Evolutionary conservation across 2,888 invertebrate species (phyloP), one percentile per base, ranked within the genome.

Genomic region (Hirtodrosophila confusa): DNA sequence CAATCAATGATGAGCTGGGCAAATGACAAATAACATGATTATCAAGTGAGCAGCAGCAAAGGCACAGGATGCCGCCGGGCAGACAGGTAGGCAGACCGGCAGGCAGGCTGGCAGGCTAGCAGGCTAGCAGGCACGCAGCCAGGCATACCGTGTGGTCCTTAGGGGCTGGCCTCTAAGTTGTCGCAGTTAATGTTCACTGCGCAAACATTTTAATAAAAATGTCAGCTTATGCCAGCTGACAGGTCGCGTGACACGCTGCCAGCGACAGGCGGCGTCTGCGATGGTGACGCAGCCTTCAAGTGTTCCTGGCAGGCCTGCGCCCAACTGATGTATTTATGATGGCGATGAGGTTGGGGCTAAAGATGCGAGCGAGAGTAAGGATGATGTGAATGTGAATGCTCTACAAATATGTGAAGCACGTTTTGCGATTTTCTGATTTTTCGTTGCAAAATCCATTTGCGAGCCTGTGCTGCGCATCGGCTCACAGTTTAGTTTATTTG

Each of bases 161-260:
- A 11, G 58, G 48, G 73, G 24, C 51, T 56, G 36, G 36, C 44
- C 61, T 68, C 77, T 77, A 75, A 75, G 77, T 66, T 74, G 56
- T 64, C 65, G 57, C 72, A 69, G 75, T 78, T 71, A 84, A 73
- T 75, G 75, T 66, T 68, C 66, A 55, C 60, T 69, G 79, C 69
- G 74, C 82, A 84, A 88, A 85, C 86, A 83, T 88, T 88, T 88
- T 89, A 88, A 88, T 88, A 89, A 89, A 89, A 88, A 86, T 88
- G 89, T 89, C 89, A 84, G 80, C 79, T 88, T 83, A 80, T 85
- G 80, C 70, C 67, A 79, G 78, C 55, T 76, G 86, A 83, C 88
- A 86, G 86, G 80, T 87, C 85, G 85, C 89, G 85, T 87, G 88
- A 85, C 88, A 78, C 65, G 78, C 84, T 86, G 88, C 86, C 88